Evolutionary conservation across 2,888 invertebrate species (phyloP), one percentile per base, ranked within the genome.

Genomic region (Deilephila elpenor): DNA sequence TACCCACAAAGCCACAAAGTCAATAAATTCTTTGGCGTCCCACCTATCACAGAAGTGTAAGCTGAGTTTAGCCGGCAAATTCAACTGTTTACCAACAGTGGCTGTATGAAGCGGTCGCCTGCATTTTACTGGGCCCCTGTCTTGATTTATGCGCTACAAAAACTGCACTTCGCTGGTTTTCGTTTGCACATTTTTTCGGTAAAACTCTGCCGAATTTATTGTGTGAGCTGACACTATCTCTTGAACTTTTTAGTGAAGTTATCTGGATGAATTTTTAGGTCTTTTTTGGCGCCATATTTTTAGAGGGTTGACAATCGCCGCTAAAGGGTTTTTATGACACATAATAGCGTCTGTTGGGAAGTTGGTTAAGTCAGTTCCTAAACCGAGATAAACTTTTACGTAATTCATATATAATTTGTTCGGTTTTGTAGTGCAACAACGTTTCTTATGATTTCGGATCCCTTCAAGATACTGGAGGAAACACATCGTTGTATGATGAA

Each of bases 141-240:
- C 71, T 71, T 79, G 71, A 71, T 71, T 71, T 71, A 71, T 60
- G 70, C 74, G 72, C 75, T 67, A 25, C 67, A 67, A 64, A 64
- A 71, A 78, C 78, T 77, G 75, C 79, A 78, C 74, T 76, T 77
- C 71, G 73, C n/a, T 71, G 72, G 71, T 64, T 74, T 78, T 77
- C 75, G 67, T 64, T 60, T 51, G 71, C 71, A 74, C 72, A 75
- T 77, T 78, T 79, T 75, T 78, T 71, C 75, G 73, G 73, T 76
- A 75, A n/a, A 74, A 75, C 77, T 76, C 74, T 64, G 53, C 20
- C 59, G 51, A 37, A 79, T 78, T 77, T 81, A 76, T 79, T 71
- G 73, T 76, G 75, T 75, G 59, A 73, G 71, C 25, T 44, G 71
- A 71, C 59, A 59, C 29, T 60, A 60, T 59, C 59, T 71, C 19